Conservation (phyloP, 2,113 vertebrate genomes). For the Salvelinus namaycush region DNA sequence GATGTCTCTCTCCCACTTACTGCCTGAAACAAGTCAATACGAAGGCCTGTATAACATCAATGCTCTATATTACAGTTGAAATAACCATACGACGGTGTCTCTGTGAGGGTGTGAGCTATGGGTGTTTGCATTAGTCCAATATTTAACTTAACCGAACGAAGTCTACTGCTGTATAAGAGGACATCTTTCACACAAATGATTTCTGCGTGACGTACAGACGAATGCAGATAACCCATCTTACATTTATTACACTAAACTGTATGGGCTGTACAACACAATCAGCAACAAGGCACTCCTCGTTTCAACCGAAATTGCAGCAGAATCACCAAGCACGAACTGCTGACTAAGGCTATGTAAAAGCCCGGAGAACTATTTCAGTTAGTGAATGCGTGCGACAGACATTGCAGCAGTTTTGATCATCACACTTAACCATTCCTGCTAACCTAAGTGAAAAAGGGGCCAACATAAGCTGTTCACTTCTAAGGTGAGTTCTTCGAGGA, state of each 20-base stretch:
- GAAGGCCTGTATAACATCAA: not conserved
- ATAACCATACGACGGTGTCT: conserved; percentile 14
- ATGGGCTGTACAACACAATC: conserved; percentile 16
- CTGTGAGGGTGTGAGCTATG: conserved; percentile 40
- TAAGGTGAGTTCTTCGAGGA: not conserved
- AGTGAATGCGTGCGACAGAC: conserved; percentile 3
- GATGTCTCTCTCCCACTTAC: not conserved
- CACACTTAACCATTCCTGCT: conserved; percentile 16
- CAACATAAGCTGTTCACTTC: not conserved
- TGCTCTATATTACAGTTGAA: conserved; percentile 7
- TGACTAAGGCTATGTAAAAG: not conserved
- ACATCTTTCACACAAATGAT: conserved; percentile 37
- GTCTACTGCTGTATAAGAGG: conserved; percentile 40
- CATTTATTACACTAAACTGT: not conserved
- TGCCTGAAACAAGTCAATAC: not conserved
- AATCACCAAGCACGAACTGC: not conserved
- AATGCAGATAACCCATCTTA: not conserved
- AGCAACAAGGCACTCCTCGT: not conserved
- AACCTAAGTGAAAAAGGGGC: not conserved
- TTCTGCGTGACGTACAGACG: conserved; percentile 32
- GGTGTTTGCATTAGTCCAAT: conserved; percentile 53
- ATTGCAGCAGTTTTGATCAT: conserved; percentile 16
- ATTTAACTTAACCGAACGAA: conserved; percentile 67
- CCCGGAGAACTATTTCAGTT: not conserved
- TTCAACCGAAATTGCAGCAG: not conserved